Conservation (phyloP, 2,797 vertebrate species). For the Clarias pachynema region DNA sequence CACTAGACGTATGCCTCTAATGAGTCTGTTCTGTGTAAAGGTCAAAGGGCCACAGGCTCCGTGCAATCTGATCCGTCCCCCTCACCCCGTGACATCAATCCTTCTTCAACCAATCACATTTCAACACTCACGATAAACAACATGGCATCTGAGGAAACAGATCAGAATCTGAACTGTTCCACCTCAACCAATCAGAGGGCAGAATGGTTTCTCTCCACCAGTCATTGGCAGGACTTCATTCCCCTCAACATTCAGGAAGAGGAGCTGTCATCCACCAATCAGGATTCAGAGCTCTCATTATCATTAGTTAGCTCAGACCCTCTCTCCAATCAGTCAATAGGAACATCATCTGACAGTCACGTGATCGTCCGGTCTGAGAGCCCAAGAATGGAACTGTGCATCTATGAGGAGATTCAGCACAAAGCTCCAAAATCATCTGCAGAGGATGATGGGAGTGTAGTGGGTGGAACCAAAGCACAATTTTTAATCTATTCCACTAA, state of each 20-base stretch:
- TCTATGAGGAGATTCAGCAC: slow-evolving; percentile 57
- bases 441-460: background rate
- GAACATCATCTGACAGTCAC: background rate
- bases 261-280: slow-evolving; percentile 54
- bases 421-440: slow-evolving; percentile 23
- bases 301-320: slow-evolving; percentile 22
- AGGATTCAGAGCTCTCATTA: background rate
- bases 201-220: slow-evolving; percentile 78
- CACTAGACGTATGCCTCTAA: background rate
- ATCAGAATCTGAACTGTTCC: slow-evolving; percentile 23
- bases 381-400: slow-evolving; percentile 47
- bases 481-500: background rate
- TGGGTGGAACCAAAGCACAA: background rate
- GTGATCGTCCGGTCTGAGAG: slow-evolving; percentile 33
- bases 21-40: background rate
- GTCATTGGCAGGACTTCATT: slow-evolving; percentile 68
- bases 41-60: slow-evolving; percentile 8
- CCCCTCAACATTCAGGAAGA: slow-evolving; percentile 64
- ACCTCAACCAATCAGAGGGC: slow-evolving; percentile 64
- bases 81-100: slow-evolving; percentile 14
- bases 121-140: slow-evolving; percentile 68
- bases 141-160: slow-evolving; percentile 36
- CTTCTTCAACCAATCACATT: slow-evolving; percentile 65
- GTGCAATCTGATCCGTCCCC: background rate
- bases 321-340: slow-evolving; percentile 19